A percentile compares a stretch with the other conserved stretches of the same genome.
Evolutionary conservation across 2,797 vertebrate species (phyloP).

Genomic region (Sphaeramia orbicularis): DNA sequence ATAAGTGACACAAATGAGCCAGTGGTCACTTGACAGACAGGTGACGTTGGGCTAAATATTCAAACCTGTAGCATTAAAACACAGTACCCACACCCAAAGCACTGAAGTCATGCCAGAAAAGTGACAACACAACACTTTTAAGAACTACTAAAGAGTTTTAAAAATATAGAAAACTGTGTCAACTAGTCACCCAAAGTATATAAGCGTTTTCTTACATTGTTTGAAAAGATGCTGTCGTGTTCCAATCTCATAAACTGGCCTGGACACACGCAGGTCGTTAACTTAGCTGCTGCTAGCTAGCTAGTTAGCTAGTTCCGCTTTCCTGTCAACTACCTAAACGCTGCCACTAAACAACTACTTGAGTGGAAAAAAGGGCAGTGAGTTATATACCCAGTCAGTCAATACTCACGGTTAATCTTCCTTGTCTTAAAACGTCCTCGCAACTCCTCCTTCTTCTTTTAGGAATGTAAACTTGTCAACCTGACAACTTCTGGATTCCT

Average conservation of each 20-base stretch:
- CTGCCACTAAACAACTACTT: slow-evolving; percentile 35
- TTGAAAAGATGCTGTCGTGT: slow-evolving; percentile 17
- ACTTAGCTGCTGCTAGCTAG: slow-evolving; percentile 58
- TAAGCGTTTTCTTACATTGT: slow-evolving; percentile 70
- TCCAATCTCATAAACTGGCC: slow-evolving; percentile 6
- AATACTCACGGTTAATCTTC: slow-evolving; percentile 69
- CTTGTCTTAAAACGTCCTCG: slow-evolving; percentile 24
- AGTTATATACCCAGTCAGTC: slow-evolving; percentile 31
- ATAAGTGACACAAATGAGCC: slow-evolving; percentile 3
- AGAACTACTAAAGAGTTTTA: neutral
- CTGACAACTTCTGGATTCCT: slow-evolving; percentile 74
- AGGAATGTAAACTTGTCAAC: slow-evolving; percentile 58
- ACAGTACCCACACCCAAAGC: slow-evolving; percentile 44
- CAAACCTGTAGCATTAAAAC: neutral
- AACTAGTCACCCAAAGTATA: neutral
- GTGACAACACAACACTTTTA: neutral
- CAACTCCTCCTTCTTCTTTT: slow-evolving; percentile 72
- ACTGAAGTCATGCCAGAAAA: neutral
- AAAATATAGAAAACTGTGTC: fast-evolving
- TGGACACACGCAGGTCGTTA: slow-evolving; percentile 38
- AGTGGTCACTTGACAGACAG: slow-evolving; percentile 50
- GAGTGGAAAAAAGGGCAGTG: neutral
- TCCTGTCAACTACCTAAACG: slow-evolving; percentile 44
- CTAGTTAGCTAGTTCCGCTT: slow-evolving; percentile 79
- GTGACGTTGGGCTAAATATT: slow-evolving; percentile 39